Evolutionary conservation across 2,797 vertebrate species (phyloP).

Genomic region (Streptopelia turtur): DNA sequence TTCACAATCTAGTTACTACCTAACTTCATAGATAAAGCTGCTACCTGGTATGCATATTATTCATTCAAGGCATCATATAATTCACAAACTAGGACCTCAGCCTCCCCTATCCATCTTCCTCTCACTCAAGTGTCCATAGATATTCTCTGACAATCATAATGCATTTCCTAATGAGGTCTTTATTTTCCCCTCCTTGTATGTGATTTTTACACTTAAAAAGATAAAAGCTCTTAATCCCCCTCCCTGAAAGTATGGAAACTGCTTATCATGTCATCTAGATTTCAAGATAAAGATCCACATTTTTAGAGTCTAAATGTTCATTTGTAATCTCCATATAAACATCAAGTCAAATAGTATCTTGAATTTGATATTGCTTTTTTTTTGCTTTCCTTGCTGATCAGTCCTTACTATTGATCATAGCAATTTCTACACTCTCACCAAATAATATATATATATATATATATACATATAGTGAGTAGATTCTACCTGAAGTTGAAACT

Average conservation of each 20-base stretch:
- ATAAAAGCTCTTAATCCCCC: neutral
- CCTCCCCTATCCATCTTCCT: neutral
- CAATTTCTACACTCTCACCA: neutral
- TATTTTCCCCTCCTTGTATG: neutral
- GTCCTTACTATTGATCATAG: neutral
- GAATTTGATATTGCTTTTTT: neutral
- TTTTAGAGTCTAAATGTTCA: neutral
- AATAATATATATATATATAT: neutral
- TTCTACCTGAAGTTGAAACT: neutral
- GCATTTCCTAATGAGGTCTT: neutral
- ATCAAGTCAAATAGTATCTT: neutral
- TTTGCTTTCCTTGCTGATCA: neutral
- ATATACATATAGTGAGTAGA: neutral
- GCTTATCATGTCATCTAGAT: neutral
- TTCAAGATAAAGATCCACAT: neutral
- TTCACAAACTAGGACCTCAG: neutral
- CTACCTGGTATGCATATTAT: accelerated
- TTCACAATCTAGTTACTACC: neutral
- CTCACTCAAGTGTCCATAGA: neutral
- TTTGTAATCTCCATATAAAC: neutral
- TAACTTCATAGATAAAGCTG: neutral
- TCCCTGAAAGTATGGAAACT: neutral
- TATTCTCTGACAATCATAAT: neutral
- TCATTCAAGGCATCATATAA: neutral
- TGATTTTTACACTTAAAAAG: neutral